These are phyloP conservation scores for Parthenolecanium corni DNA, from an alignment of 2,888 invertebrate genomes.

Conservation along the genomic window DNA sequence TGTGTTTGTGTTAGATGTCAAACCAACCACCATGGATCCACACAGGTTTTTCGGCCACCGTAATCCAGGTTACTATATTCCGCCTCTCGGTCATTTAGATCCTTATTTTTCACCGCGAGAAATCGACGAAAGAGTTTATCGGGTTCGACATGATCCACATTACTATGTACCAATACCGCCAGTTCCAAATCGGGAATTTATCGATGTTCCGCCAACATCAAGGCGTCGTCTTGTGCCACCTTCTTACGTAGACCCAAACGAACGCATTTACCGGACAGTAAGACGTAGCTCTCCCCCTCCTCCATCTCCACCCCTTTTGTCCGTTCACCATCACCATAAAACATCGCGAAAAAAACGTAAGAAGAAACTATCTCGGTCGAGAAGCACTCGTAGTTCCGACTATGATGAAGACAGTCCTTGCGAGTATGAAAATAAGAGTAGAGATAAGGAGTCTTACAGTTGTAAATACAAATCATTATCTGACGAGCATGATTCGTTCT, in stretches of 20 bases:
- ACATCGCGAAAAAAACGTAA: conserved; percentile 8
- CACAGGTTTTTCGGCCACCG: conserved; percentile 23
- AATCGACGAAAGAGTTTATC: conserved; percentile 15
- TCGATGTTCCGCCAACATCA: conserved; percentile 10
- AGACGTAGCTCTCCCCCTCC: conserved; percentile 4
- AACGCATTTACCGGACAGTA: conserved; percentile 16
- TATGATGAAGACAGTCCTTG: conserved; percentile 18
- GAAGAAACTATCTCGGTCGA: conserved; percentile 24
- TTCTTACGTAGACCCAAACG: conserved; percentile 6
- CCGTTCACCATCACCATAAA: conserved; percentile 23
- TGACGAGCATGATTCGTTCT: conserved; percentile 24
- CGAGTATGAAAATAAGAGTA: conserved; percentile 14
- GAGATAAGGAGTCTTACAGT: conserved; percentile 1
- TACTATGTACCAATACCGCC: conserved; percentile 7
- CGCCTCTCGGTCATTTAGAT: conserved; percentile 9
- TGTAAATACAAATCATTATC: conserved; percentile 9
- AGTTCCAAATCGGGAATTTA: conserved; percentile 16
- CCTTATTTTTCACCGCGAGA: conserved; percentile 16
- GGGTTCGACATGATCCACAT: conserved; percentile 10
- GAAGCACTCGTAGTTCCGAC: background rate
- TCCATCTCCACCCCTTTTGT: conserved; percentile 9
- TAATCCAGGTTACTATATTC: conserved; percentile 6
- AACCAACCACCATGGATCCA: conserved; percentile 12
- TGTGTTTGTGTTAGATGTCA: background rate
- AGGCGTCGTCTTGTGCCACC: conserved; percentile 13